Evolutionary conservation across 2,113 vertebrate species (phyloP), one percentile per base, ranked within the genome.

Genomic region (Halcyon senegalensis): DNA sequence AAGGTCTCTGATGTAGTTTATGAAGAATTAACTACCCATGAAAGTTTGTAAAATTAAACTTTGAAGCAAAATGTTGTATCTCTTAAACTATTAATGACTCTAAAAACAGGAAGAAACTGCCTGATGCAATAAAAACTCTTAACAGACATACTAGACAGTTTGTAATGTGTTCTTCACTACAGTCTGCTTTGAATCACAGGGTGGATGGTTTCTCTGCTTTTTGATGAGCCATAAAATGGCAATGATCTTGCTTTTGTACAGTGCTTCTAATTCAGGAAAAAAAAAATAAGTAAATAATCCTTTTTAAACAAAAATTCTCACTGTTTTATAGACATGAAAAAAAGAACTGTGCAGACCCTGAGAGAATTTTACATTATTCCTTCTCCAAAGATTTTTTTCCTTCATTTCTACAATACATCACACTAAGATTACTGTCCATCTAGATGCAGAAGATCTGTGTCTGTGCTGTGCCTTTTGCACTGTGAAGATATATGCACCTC

Each of bases 401-500:
- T 69, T 82, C 64, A 60, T 9, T 66, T 59, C 13, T 50, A 14
- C 19, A 69, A 24, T 16, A 60, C 44, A 10, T 31, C 10, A 24
- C 21, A 50, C 21, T 9, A 55, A 67, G 59, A 68, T 33, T 43
- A 55, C 27, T 62, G 39, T 43, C 31, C 18, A 21, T 24, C 8
- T 48, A 17, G 37, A 64, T 66, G 50, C 12, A 86, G 12, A 31
- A 8, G 15, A 60, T 13, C 21, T 55, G 14, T 31, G 13, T 24
- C 76, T 53, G 20, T 24, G 14, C 4, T 62, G 30, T 50, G 9
- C 11, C 11, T 77, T 48, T 55, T 82, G 18, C 37, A 41, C 20
- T 3, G 0, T 6, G 27, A 41, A 4, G 24, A 11, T 30, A 55
- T 16, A 28, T 12, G 7, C 1, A 0, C 3, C 4, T 46, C 44